Conservation (phyloP, 2,888 invertebrate genomes). For the Trachelus troglodyta region DNA sequence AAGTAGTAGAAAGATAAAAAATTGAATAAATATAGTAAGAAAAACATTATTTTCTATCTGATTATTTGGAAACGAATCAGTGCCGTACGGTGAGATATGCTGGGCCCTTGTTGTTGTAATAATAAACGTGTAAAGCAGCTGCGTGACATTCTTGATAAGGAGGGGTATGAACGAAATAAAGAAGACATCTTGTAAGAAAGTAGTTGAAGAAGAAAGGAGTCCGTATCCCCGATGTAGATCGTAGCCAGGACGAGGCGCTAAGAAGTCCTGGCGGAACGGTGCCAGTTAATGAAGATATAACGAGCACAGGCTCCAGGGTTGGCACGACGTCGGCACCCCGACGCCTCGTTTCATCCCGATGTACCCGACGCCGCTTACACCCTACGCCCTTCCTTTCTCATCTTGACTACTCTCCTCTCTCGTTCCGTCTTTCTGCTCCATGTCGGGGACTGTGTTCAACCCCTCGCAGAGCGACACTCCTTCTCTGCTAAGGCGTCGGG, state of each 20-base stretch:
- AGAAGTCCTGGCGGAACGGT: conserved; percentile 41
- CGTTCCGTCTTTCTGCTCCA: background rate
- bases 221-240: background rate
- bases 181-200: background rate
- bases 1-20: background rate
- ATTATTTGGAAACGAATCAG: background rate
- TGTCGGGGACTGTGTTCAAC: background rate
- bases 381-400: background rate
- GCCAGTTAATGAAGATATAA: conserved; percentile 61
- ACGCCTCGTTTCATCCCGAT: conserved; percentile 31
- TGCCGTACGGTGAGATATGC: background rate
- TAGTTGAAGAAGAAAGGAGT: background rate
- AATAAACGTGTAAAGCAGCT: background rate
- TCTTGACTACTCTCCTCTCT: background rate
- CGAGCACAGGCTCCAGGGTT: conserved; percentile 52
- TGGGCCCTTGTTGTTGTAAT: background rate
- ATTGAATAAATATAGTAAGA: background rate
- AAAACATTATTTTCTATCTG: background rate
- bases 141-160: background rate
- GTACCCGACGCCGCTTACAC: background rate
- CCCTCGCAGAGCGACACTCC: background rate
- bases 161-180: background rate
- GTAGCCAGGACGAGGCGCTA: conserved; percentile 28
- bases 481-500: background rate
- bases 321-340: conserved; percentile 45